phyloP scores from a whole-genome alignment of 2,888 invertebrate species.

The Ypsolopha sequella region DNA sequence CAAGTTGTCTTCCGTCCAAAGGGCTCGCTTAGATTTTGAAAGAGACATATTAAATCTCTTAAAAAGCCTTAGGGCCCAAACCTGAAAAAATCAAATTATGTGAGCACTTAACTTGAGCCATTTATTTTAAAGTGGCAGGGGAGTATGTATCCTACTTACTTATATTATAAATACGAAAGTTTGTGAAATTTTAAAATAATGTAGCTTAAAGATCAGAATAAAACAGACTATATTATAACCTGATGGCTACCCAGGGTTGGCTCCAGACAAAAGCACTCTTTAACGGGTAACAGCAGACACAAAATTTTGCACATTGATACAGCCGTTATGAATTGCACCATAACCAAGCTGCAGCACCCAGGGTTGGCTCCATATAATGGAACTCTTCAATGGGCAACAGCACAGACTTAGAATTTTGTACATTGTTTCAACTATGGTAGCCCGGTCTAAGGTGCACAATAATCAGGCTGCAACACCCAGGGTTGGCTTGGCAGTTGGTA shows the following conservation, averaged over 20 bases:
- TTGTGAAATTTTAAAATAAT: too few relatives aligned
- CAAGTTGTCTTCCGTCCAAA: neutral
- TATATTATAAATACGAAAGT: too few relatives aligned
- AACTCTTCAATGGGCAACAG: neutral
- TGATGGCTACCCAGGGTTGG: neutral
- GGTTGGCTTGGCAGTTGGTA: too few relatives aligned
- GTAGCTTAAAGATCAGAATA: too few relatives aligned
- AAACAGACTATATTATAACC: too few relatives aligned
- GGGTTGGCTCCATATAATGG: neutral
- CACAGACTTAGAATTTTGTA: neutral
- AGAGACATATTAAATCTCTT: too few relatives aligned
- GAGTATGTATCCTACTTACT: too few relatives aligned
- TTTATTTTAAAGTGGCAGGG: too few relatives aligned
- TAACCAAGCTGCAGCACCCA: neutral
- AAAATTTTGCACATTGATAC: neutral
- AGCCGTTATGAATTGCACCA: neutral
- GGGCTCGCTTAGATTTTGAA: neutral
- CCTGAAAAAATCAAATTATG: too few relatives aligned
- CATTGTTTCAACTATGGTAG: neutral
- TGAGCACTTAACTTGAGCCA: too few relatives aligned
- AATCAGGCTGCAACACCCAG: too few relatives aligned
- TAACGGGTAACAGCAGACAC: neutral
- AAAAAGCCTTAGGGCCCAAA: too few relatives aligned
- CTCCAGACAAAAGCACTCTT: neutral
- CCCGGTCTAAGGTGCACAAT: neutral